Percentiles rank a stretch among this genome's conserved stretches.
phyloP scores from a whole-genome alignment of 2,888 invertebrate genomes.

The Scrobipalpa costella region DNA sequence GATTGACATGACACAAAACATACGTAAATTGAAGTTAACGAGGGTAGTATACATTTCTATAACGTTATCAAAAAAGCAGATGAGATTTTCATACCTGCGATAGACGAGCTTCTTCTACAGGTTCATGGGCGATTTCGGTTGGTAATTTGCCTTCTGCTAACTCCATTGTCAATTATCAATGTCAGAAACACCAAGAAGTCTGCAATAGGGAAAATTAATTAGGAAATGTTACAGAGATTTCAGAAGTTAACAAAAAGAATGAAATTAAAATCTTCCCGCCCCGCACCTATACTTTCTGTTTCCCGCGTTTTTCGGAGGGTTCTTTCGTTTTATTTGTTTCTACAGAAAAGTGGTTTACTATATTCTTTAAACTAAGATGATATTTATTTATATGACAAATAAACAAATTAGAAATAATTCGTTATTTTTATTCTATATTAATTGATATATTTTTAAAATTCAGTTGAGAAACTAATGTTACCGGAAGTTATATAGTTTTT shows the following conservation, averaged over 20 bases:
- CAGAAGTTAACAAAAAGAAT: not conserved
- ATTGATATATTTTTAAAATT: too few relatives aligned
- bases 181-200: not conserved
- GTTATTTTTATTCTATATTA: too few relatives aligned
- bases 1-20: too few relatives aligned
- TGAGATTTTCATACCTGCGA: conserved; percentile 34
- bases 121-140: conserved; percentile 57
- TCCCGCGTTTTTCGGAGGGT: not conserved
- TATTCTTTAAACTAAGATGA: too few relatives aligned
- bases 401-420: too few relatives aligned
- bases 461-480: conserved; percentile 3
- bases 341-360: not conserved
- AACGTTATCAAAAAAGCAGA: not conserved
- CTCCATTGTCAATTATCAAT: not conserved
- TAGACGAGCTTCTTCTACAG: conserved; percentile 61
- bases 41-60: not conserved
- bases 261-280: not conserved
- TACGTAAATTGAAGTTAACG: not conserved
- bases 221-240: not conserved
- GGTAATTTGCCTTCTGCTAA: conserved; percentile 59
- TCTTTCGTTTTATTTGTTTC: not conserved
- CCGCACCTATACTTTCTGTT: not conserved
- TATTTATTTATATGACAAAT: too few relatives aligned
- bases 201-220: not conserved
- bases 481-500: not conserved